These are phyloP conservation scores for Micromussa lordhowensis DNA, from an alignment of 92 coral and sea anemone genomes.

Conservation along the genomic window DNA sequence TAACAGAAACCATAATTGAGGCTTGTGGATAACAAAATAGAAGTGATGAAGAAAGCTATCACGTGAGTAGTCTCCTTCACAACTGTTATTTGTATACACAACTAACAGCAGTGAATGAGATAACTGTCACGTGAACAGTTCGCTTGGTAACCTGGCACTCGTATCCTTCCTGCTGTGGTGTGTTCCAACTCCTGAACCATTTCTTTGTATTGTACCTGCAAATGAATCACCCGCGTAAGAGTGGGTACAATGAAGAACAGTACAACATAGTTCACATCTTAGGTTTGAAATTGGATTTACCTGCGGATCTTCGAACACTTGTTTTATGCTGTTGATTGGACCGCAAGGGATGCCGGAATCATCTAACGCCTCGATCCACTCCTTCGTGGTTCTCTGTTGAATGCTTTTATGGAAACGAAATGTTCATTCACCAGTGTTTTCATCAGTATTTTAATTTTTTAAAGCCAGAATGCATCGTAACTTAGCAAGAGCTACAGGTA, in stretches of 20 bases:
- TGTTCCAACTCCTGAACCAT: slow-evolving; percentile 82
- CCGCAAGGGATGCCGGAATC: slow-evolving; percentile 82
- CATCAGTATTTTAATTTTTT: not conserved
- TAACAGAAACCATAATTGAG: no score
- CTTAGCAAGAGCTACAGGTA: no score
- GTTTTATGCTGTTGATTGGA: slow-evolving; percentile 80
- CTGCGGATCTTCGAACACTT: slow-evolving; percentile 91
- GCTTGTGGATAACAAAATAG: not conserved
- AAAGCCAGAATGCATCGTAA: no score
- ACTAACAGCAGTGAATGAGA: not conserved
- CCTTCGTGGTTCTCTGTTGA: slow-evolving; percentile 65
- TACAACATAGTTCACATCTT: not conserved
- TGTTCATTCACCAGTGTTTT: not conserved
- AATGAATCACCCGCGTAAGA: not conserved
- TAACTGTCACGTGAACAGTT: not conserved
- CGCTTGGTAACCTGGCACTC: slow-evolving; percentile 71
- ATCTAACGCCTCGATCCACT: slow-evolving; percentile 72
- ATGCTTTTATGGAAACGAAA: slow-evolving; percentile 49
- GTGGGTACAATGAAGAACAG: not conserved
- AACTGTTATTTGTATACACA: no score
- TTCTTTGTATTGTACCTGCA: slow-evolving; percentile 76
- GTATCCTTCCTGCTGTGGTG: slow-evolving; percentile 79
- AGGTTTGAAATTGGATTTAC: slow-evolving; percentile 17
- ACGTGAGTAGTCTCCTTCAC: not conserved
- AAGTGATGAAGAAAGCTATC: not conserved